A percentile compares a stretch with the other conserved stretches of the same genome.
phyloP scores from a whole-genome alignment of 1,140 invertebrate genomes.

The Drosophila malerkotliana region DNA sequence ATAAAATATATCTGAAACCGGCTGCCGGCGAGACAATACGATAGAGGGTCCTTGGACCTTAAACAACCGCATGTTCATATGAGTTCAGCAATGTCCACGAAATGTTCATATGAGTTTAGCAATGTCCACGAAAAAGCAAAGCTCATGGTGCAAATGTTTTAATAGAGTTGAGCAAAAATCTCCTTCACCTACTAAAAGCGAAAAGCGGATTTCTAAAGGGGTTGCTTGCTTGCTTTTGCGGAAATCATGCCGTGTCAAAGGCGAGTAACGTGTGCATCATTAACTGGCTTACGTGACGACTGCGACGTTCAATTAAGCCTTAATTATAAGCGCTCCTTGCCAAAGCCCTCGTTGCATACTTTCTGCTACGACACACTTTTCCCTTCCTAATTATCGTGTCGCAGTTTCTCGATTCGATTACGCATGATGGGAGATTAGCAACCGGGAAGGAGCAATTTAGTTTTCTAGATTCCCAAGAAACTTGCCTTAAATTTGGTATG shows the following conservation, averaged over 20 bases:
- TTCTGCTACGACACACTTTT: conserved; percentile 59
- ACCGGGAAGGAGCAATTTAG: background rate
- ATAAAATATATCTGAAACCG: conserved; percentile 65
- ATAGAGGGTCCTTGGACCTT: conserved; percentile 17
- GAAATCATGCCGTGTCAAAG: conserved; percentile 67
- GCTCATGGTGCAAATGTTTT: conserved; percentile 43
- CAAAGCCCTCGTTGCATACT: conserved; percentile 36
- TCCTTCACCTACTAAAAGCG: conserved; percentile 21
- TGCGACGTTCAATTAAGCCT: conserved; percentile 67
- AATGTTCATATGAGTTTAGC: conserved; percentile 5
- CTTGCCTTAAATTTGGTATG: background rate
- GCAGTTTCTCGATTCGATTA: conserved; percentile 15
- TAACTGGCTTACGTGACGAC: conserved; percentile 68
- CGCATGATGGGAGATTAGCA: conserved; percentile 20
- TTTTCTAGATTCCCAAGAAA: background rate
- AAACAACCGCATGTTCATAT: conserved; percentile 19
- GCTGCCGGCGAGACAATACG: conserved; percentile 46
- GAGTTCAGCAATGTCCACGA: conserved; percentile 13
- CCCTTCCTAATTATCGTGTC: conserved; percentile 56
- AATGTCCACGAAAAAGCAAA: conserved; percentile 11
- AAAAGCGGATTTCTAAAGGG: conserved; percentile 40
- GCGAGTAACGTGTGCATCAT: conserved; percentile 72
- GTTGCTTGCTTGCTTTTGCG: background rate
- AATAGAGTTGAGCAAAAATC: conserved; percentile 57
- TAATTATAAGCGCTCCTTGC: conserved; percentile 63